Evolutionary conservation across 2,113 vertebrate species (phyloP).

Genomic region (Baryphthengus martii): DNA sequence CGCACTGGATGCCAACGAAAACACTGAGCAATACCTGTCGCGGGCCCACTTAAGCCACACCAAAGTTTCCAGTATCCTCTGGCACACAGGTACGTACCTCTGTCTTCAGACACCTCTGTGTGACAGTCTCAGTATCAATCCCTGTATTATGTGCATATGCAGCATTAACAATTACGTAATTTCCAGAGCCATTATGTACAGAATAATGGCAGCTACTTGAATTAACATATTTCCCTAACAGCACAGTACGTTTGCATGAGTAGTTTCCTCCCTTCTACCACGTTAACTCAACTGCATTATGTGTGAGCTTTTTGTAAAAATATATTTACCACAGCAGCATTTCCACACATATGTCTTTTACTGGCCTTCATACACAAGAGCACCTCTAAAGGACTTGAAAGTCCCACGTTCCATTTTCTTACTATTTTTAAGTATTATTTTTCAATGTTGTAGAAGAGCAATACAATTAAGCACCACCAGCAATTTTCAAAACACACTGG

Average conservation of each 20-base stretch:
- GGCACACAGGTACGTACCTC: background rate
- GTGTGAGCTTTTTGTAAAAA: background rate
- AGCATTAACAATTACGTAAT: background rate
- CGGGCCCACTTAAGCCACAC: background rate
- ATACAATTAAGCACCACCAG: background rate
- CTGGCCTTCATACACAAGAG: background rate
- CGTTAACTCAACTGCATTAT: background rate
- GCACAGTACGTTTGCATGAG: background rate
- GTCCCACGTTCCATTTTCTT: background rate
- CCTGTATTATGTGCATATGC: background rate
- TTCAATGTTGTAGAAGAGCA: background rate
- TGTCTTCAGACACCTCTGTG: background rate
- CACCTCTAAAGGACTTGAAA: background rate
- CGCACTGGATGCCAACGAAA: rapidly evolving
- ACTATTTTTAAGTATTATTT: background rate
- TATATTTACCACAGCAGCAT: background rate
- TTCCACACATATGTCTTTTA: background rate
- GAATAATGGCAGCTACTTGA: background rate
- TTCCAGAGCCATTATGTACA: background rate
- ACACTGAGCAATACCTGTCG: background rate
- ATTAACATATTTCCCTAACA: background rate
- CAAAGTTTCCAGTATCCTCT: background rate
- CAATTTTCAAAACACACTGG: background rate
- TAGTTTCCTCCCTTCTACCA: background rate
- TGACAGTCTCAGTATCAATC: background rate